Conservation (phyloP, 2,797 vertebrate genomes). For the Ibycter americanus region DNA sequence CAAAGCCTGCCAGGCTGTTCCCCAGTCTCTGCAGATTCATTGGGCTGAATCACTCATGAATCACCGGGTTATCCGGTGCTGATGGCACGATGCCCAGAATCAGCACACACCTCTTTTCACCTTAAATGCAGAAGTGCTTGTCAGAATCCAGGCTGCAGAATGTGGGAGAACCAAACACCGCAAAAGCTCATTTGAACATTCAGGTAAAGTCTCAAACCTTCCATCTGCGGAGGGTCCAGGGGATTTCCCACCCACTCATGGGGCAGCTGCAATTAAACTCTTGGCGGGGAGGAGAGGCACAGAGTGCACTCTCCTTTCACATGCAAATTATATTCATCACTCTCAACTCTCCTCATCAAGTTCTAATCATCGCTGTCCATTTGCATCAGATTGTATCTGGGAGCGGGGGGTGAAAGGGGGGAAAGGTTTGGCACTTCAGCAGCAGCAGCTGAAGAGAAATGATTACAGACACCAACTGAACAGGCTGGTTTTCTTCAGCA, state of each 20-base stretch:
- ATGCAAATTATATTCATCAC: neutral
- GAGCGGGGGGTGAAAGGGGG: too few relatives aligned
- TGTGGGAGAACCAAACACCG: neutral
- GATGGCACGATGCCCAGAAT: neutral
- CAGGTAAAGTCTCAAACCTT: neutral
- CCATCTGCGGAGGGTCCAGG: neutral
- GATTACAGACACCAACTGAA: neutral
- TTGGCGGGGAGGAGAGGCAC: neutral
- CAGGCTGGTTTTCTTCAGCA: neutral
- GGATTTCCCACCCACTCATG: neutral
- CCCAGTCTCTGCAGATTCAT: neutral
- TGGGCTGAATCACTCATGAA: conserved; percentile 17
- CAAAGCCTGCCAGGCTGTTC: neutral
- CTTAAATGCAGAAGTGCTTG: neutral
- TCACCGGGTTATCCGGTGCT: neutral
- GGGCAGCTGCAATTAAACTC: neutral
- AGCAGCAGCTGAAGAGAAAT: neutral
- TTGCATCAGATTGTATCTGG: neutral
- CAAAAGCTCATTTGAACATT: neutral
- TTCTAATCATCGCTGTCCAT: neutral
- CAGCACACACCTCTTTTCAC: neutral
- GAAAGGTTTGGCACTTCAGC: neutral
- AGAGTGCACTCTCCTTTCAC: neutral
- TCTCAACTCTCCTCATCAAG: neutral
- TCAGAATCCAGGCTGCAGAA: neutral